Evolutionary conservation across 1,140 invertebrate species (phyloP).

Genomic region (Papilio machaon): DNA sequence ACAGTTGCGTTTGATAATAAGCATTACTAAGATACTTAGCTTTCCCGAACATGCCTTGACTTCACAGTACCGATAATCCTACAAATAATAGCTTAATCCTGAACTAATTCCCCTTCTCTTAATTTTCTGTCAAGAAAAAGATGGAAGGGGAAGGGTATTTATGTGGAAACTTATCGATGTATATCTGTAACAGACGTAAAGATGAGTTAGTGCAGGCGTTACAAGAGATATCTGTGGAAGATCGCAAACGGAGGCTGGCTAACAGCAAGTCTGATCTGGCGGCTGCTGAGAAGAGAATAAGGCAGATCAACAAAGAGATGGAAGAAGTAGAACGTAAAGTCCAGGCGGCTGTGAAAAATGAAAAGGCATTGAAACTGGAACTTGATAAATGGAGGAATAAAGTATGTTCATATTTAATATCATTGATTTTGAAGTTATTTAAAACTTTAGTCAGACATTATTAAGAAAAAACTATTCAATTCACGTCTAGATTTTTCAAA

Average conservation of each 20-base stretch:
- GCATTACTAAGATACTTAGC: no score
- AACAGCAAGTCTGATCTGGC: constrained; percentile 91
- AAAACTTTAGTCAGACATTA: no score
- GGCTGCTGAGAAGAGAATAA: constrained; percentile 91
- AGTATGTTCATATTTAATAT: constrained; percentile 47
- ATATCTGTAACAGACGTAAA: constrained; percentile 81
- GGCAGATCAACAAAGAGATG: constrained; percentile 91
- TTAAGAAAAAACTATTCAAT: no score
- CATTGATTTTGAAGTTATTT: neutral
- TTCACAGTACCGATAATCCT: no score
- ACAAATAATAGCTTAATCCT: no score
- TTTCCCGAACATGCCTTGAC: no score
- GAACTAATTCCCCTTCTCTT: no score
- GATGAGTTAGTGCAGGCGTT: constrained; percentile 95
- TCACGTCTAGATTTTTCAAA: no score
- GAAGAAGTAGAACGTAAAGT: constrained; percentile 85
- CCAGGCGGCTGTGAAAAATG: constrained; percentile 89
- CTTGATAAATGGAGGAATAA: constrained; percentile 92
- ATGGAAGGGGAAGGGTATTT: no score
- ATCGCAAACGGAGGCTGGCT: constrained; percentile 92
- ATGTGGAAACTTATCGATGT: neutral
- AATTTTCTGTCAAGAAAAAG: no score
- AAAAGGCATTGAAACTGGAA: constrained; percentile 86
- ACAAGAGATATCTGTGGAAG: constrained; percentile 97
- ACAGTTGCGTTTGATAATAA: no score